Evolutionary conservation across 2,797 vertebrate genomes (phyloP).

Genomic region (Labeo calbasu): DNA sequence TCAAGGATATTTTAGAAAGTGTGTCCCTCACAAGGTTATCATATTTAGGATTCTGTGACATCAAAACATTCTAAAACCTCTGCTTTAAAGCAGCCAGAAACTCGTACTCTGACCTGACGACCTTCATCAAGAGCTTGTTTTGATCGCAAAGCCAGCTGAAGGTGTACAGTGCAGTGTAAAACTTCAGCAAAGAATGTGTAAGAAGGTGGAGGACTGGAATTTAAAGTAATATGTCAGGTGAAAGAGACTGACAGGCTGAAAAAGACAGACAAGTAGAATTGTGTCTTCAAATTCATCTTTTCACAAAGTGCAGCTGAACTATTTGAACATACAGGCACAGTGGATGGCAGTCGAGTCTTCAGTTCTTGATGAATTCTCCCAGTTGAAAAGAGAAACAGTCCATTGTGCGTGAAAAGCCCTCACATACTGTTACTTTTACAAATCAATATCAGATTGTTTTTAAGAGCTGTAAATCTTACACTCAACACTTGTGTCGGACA

Average conservation of each 20-base stretch:
- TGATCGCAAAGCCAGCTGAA: background rate
- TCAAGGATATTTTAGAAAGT: background rate
- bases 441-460: conserved; percentile 56
- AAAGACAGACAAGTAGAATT: conserved; percentile 3
- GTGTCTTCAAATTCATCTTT: conserved; percentile 35
- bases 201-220: background rate
- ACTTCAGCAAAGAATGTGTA: background rate
- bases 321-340: conserved; percentile 31
- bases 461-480: conserved; percentile 48
- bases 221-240: background rate
- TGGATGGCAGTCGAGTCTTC: conserved; percentile 23
- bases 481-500: conserved; percentile 35
- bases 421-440: conserved; percentile 58
- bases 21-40: background rate
- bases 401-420: conserved; percentile 37
- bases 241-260: background rate
- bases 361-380: conserved; percentile 34
- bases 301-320: conserved; percentile 34
- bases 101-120: background rate
- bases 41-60: background rate
- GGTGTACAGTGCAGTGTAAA: background rate
- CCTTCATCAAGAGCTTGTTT: background rate
- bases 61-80: background rate
- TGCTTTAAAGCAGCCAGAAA: background rate
- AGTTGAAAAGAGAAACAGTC: conserved; percentile 33